Evolutionary conservation across 2,113 vertebrate species (phyloP).

Genomic region (Chionomys nivalis): DNA sequence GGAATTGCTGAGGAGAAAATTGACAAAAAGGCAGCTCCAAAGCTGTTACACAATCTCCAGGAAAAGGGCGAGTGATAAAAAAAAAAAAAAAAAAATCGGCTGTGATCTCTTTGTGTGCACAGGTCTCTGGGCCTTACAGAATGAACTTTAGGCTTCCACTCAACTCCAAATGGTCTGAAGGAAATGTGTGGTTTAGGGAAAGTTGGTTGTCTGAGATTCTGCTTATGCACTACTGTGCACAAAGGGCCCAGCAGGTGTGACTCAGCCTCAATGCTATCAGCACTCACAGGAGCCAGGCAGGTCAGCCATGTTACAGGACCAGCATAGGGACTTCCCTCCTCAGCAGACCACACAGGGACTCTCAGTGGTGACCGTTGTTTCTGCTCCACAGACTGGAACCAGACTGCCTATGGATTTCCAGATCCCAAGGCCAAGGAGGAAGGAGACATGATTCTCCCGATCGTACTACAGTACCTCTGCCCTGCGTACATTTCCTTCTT

Average conservation of each 20-base stretch:
- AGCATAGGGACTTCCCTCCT: not conserved
- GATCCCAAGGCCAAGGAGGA: constrained; percentile 91
- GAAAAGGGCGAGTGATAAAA: not conserved
- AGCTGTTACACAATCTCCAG: not conserved
- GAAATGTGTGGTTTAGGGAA: not conserved
- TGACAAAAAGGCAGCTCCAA: not conserved
- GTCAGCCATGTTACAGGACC: not conserved
- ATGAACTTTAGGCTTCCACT: not conserved
- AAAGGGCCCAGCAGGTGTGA: not conserved
- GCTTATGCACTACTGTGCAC: not conserved
- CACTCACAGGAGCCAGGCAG: not conserved
- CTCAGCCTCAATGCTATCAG: not conserved
- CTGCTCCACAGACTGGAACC: constrained; percentile 93
- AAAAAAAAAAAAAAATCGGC: not conserved
- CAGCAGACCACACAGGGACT: not conserved
- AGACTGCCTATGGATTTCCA: constrained; percentile 90
- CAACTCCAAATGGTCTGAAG: not conserved
- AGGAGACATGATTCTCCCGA: constrained; percentile 97
- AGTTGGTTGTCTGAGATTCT: not conserved
- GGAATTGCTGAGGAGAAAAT: not conserved
- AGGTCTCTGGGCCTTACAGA: not conserved
- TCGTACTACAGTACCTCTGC: constrained; percentile 96
- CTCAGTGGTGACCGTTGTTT: constrained; percentile 17
- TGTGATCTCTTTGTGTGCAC: not conserved
- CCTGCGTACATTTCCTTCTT: constrained; percentile 96